phyloP scores from a whole-genome alignment of 2,888 invertebrate genomes.

The Leptura quadrifasciata region DNA sequence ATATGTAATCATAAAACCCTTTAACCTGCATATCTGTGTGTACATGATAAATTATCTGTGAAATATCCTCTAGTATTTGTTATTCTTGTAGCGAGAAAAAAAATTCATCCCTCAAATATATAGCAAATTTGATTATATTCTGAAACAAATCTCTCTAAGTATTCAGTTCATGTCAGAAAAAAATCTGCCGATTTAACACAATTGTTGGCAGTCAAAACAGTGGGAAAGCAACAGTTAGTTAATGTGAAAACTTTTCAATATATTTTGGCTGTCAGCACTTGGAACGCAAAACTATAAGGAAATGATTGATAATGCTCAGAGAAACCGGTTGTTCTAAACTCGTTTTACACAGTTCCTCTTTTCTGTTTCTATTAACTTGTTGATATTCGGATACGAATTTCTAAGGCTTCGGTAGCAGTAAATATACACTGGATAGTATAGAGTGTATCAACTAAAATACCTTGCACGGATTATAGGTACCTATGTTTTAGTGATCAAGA shows the following conservation, averaged over 20 bases:
- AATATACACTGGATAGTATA: no score
- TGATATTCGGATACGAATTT: background rate
- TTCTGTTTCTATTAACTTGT: conserved; percentile 13
- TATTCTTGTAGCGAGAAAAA: background rate
- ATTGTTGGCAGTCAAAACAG: conserved; percentile 9
- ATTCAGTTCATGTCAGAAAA: background rate
- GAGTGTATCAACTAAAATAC: no score
- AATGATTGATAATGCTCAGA: conserved; percentile 43
- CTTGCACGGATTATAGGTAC: no score
- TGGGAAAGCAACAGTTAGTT: conserved; percentile 49
- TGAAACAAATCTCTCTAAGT: background rate
- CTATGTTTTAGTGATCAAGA: no score
- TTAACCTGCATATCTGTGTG: no score
- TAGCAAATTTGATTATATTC: background rate
- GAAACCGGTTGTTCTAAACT: conserved; percentile 2
- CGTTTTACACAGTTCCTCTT: conserved; percentile 15
- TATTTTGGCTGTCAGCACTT: conserved; percentile 29
- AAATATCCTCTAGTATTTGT: background rate
- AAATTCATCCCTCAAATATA: background rate
- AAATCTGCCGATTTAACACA: background rate
- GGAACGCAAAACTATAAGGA: conserved; percentile 20
- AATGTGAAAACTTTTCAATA: conserved; percentile 45
- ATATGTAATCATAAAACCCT: no score
- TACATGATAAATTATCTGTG: background rate
- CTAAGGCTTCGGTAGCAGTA: no score